Percentiles rank a stretch among this genome's conserved stretches.
These are phyloP conservation scores for Corvus moneduloides DNA, from an alignment of 2,113 vertebrate genomes.

Conservation along the genomic window DNA sequence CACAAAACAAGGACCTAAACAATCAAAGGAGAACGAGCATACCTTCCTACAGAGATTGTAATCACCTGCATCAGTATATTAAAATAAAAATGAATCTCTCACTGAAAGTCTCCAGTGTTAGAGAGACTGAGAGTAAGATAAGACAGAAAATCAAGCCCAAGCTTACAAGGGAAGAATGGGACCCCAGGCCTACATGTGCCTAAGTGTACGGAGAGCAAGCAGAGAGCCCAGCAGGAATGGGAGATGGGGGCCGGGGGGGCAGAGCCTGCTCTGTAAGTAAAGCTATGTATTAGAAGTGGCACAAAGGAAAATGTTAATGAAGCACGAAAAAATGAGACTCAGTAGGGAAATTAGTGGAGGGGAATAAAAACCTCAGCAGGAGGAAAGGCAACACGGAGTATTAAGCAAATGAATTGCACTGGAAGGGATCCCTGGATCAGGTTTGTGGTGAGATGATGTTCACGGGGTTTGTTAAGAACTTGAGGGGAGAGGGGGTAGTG, in stretches of 20 bases:
- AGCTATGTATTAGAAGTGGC: not conserved
- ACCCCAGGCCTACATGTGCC: not conserved
- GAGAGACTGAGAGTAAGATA: accelerated
- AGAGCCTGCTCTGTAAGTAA: conserved; percentile 7
- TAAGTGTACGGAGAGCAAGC: accelerated
- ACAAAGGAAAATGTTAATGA: not conserved
- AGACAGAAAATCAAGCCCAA: not conserved
- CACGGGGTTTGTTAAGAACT: not conserved
- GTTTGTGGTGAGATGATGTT: not conserved
- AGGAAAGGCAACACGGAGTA: not conserved
- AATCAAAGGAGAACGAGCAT: not conserved
- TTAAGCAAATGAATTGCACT: not conserved
- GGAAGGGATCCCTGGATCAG: not conserved
- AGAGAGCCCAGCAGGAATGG: not conserved
- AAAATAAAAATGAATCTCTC: not conserved
- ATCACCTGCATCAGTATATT: not conserved
- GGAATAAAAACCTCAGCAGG: not conserved
- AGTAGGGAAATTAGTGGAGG: conserved; percentile 1
- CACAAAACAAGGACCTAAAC: not conserved
- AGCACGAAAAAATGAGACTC: not conserved
- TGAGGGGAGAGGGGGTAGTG: not conserved
- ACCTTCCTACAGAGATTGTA: not conserved
- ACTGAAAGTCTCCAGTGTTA: not conserved
- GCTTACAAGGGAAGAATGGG: not conserved
- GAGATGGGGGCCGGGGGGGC: not conserved